Conservation (phyloP, 2,888 invertebrate genomes). For the Euzetes globulus region DNA sequence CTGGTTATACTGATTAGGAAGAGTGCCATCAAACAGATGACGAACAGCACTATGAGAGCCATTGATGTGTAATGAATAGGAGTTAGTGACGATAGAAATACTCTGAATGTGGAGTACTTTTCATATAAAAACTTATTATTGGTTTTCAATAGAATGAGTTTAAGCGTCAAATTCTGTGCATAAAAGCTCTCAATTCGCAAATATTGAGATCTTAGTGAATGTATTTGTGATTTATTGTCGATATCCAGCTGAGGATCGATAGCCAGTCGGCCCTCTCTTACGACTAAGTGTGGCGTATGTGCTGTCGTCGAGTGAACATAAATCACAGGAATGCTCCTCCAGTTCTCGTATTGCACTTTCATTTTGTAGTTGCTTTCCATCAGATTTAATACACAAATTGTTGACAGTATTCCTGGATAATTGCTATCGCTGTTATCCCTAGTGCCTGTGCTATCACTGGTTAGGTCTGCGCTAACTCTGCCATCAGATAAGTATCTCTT, state of each 20-base stretch:
- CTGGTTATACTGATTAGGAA: background rate
- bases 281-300: background rate
- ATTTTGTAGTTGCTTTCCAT: background rate
- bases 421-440: background rate
- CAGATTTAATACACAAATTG: slow-evolving; percentile 14
- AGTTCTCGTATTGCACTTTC: slow-evolving; percentile 4
- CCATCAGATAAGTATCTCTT: too few species aligned
- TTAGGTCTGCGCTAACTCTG: background rate
- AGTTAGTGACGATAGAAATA: slow-evolving; percentile 15
- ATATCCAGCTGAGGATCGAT: slow-evolving; percentile 30
- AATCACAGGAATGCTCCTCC: slow-evolving; percentile 6
- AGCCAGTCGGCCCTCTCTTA: slow-evolving; percentile 25
- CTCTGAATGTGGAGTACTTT: background rate
- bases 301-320: slow-evolving; percentile 2
- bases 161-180: background rate
- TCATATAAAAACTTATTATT: background rate
- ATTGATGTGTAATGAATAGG: slow-evolving; percentile 19
- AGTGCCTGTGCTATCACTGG: background rate
- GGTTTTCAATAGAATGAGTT: slow-evolving; percentile 13
- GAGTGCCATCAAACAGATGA: background rate
- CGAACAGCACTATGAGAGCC: background rate
- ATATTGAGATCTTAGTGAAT: slow-evolving; percentile 22
- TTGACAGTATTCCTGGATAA: background rate
- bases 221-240: slow-evolving; percentile 1
- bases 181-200: slow-evolving; percentile 27